Evolutionary conservation across 2,113 vertebrate genomes (phyloP).

Genomic region (Columba janthina): DNA sequence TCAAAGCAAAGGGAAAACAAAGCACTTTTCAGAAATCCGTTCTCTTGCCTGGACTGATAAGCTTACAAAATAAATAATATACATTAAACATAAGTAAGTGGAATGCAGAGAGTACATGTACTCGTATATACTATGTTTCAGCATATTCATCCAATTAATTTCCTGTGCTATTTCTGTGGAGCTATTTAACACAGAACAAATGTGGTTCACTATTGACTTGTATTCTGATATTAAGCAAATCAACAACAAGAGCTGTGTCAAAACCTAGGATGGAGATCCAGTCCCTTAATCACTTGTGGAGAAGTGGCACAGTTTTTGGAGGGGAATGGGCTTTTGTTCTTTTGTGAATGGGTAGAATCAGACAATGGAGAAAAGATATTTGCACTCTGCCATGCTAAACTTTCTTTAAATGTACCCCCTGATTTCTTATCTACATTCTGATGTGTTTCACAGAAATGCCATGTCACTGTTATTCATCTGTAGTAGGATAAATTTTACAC

Average conservation of each 20-base stretch:
- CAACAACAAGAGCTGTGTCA: accelerated
- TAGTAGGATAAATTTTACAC: background rate
- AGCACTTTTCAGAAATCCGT: background rate
- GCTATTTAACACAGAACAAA: background rate
- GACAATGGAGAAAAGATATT: background rate
- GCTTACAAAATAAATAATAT: background rate
- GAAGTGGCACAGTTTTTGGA: background rate
- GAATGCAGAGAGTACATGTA: background rate
- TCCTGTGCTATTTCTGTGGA: background rate
- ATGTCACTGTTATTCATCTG: background rate
- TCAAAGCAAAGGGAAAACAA: slow-evolving; percentile 10
- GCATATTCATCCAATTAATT: background rate
- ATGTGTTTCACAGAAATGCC: background rate
- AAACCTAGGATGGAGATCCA: background rate
- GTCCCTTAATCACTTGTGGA: background rate
- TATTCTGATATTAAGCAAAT: background rate
- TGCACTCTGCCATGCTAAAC: background rate
- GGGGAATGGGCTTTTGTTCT: accelerated
- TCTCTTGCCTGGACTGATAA: background rate
- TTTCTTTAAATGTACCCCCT: background rate
- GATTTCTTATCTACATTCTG: background rate
- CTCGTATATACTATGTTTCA: background rate
- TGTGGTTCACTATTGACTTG: background rate
- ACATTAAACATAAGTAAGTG: background rate
- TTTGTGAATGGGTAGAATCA: background rate